Base-by-base conservation (phyloP, 2,113 vertebrate genomes). In the Phycodurus eques region DNA sequence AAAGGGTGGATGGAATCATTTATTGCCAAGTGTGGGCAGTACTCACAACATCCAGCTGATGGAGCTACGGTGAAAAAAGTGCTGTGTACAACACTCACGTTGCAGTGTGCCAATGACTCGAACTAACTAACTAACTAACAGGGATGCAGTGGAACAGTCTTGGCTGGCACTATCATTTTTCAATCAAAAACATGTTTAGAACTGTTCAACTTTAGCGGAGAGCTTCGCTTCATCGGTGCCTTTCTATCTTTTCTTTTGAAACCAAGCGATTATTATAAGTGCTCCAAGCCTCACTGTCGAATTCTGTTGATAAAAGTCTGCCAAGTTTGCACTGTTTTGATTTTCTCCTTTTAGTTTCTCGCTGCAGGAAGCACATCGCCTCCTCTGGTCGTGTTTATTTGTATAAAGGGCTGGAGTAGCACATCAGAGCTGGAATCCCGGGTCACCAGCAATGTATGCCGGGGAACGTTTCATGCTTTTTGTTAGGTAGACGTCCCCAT, bases 381-480 rank as follows among this genome's bases (percentile, higher is more conserved):
- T 19, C 63, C n/a, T 44, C 63, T 5, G 11, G 42, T 65, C 20
- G 10, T 47, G 63, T 65, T 65, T 22, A 44, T 65, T 65, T 46
- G 64, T 66, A 31, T 27, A 31, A 66, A 27, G 12, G 63, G 64
- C 7, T 31, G 43, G 20, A 47, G n/a, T 27, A 22, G 33, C 67
- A 56, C 33, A 72, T 53, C 69, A 0, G 68, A 56, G 71, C 65
- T 65, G 49, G 49, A 57, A 44, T 35, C 2, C 54, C 44, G 27
- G 68, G 60, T 64, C 70, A 77, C 59, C 57, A 70, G 49, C 17
- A 72, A 53, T 39, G 42, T 53, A 60, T 77, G 57, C 15, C 57
- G 31, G 64, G 61, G 63, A 78, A 46, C 69, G 27, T 65, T 22
- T 65, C 83, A 5, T 51, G 56, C 17, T 65, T 74, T 42, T 67